Evolutionary conservation across 1,140 invertebrate genomes (phyloP), one percentile per base, ranked within the genome.

Genomic region (Solenopsis fugax): DNA sequence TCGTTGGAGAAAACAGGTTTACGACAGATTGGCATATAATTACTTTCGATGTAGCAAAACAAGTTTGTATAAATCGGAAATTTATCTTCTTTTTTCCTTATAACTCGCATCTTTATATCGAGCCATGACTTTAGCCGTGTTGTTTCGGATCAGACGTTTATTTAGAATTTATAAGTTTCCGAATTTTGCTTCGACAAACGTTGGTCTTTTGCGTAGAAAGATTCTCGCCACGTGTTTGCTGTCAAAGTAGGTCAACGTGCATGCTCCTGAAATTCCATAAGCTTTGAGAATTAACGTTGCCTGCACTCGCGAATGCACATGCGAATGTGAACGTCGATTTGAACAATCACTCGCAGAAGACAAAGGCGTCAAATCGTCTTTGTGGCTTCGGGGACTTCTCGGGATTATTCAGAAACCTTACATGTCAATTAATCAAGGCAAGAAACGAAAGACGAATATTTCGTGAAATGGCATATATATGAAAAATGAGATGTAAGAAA

Each of bases 161-260:
- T 71, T 24, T 48, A 16, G 13, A 34, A 69, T 56, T 24, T 58
- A 24, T 34, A 34, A 69, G 10, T 81, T 29, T 24, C 12, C 52
- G 24, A 71, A 81, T 56, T n/a, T 81, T 73, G 18, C 16, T 4
- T 72, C 6, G 12, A 50, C 34, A 75, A 75, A 52, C 52, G 58
- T 64, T 5, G 13, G n/a, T 86, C 7, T 4, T 41, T 56, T 29
- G 67, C 12, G 18, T 21, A 21, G 12, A 29, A 45, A 67, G 72
- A 56, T 18, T 48, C 52, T 80, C 16, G 76, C 50, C 45, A 73
- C 48, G 21, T 77, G 60, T 82, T 16, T 52, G 71, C 50, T 91
- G 87, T 91, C 85, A 41, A 92, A 91, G 78, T 91, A 81, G 85
- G 73, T 65, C 90, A 90, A 45, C 65, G 29, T 54, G 48, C 5